Evolutionary conservation across 2,797 vertebrate species (phyloP).

Genomic region (Xenops minutus): DNA sequence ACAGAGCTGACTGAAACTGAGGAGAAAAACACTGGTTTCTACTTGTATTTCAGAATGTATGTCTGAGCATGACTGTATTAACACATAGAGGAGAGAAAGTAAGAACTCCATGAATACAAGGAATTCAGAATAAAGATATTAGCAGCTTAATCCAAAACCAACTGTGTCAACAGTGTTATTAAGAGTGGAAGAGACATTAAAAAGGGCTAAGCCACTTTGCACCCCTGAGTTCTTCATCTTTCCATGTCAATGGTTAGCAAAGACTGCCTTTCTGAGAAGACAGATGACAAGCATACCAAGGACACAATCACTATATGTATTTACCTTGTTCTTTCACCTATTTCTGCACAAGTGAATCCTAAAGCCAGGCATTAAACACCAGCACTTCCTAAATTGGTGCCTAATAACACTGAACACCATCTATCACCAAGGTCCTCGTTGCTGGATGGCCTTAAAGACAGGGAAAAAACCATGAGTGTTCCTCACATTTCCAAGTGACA

Average conservation of each 20-base stretch:
- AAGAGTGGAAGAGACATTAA: not conserved
- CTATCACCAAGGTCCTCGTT: not conserved
- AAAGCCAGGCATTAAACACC: not conserved
- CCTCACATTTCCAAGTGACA: not conserved
- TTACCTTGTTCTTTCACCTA: not conserved
- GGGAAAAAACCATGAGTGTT: not conserved
- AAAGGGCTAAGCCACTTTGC: not conserved
- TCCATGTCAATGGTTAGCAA: not conserved
- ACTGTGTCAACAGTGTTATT: not conserved
- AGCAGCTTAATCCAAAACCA: not conserved
- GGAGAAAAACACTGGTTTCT: not conserved
- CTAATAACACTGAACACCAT: not conserved
- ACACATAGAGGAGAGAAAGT: not conserved
- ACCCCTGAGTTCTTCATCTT: not conserved
- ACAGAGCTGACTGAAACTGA: not conserved
- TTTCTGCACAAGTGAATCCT: not conserved
- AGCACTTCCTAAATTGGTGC: not conserved
- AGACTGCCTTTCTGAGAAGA: not conserved
- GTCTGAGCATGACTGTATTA: not conserved
- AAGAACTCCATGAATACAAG: not conserved
- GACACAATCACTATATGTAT: accelerated
- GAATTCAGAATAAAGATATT: not conserved
- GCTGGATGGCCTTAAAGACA: not conserved
- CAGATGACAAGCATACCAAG: not conserved
- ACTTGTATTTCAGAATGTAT: not conserved